Percentiles rank a stretch among this genome's conserved stretches.
Conservation (phyloP, 2,113 vertebrate genomes). For the Upupa epops region DNA sequence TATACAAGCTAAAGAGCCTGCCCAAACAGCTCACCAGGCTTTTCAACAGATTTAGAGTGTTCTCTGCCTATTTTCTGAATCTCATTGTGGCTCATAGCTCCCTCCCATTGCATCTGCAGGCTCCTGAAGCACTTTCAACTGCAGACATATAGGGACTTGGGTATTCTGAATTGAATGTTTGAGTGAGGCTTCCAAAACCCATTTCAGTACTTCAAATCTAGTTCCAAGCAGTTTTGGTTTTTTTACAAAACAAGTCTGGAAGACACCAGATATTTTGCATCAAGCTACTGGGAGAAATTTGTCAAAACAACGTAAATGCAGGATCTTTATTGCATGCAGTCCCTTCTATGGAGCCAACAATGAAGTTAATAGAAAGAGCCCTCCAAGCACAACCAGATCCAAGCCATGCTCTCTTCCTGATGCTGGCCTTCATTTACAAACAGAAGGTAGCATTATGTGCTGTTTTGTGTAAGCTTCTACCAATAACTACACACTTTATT, state of each 20-base stretch:
- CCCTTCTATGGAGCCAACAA: not conserved
- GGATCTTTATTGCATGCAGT: not conserved
- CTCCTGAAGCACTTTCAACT: not conserved
- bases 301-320: not conserved
- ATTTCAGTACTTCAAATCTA: not conserved
- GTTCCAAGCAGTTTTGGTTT: not conserved
- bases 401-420: not conserved
- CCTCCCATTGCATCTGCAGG: not conserved
- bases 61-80: not conserved
- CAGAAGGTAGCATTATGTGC: not conserved
- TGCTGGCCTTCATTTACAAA: not conserved
- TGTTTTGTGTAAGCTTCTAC: not conserved
- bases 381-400: not conserved
- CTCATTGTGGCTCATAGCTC: not conserved
- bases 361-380: not conserved
- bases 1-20: not conserved
- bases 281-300: not conserved
- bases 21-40: not conserved
- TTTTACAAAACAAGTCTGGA: not conserved
- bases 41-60: not conserved
- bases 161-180: not conserved
- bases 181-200: not conserved
- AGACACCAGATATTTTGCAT: not conserved
- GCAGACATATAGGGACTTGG: not conserved
- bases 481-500: not conserved